phyloP scores from a whole-genome alignment of 2,888 invertebrate genomes.

The Lottia gigantea region DNA sequence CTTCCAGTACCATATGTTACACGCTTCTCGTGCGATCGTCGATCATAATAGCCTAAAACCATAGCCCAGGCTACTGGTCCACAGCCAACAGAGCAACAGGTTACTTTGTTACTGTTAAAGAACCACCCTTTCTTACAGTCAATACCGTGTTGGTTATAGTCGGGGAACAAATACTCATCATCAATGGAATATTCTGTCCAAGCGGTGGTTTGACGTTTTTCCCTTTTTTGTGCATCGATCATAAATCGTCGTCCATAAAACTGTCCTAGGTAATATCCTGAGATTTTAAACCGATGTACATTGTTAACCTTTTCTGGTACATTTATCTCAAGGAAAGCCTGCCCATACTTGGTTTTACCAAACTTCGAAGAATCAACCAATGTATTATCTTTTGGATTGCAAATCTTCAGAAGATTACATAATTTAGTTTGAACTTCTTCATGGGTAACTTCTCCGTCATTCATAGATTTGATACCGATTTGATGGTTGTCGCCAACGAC shows the following conservation, averaged over 20 bases:
- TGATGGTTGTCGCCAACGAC: neutral
- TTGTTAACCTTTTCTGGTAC: neutral
- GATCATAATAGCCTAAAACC: slow-evolving; percentile 27
- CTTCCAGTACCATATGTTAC: slow-evolving; percentile 8
- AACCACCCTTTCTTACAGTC: slow-evolving; percentile 3
- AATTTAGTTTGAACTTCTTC: neutral
- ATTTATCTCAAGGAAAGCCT: neutral
- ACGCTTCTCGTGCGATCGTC: slow-evolving; percentile 20
- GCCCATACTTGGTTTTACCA: neutral
- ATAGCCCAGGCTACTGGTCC: slow-evolving; percentile 31
- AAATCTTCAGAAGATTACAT: neutral
- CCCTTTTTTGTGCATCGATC: slow-evolving; percentile 12
- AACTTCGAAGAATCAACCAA: neutral
- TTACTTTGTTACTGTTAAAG: neutral
- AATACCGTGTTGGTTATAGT: slow-evolving; percentile 22
- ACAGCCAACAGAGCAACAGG: slow-evolving; percentile 21
- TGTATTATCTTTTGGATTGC: neutral
- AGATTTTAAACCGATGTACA: neutral
- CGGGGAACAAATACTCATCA: slow-evolving; percentile 23
- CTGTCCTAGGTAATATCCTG: neutral
- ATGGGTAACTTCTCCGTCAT: neutral
- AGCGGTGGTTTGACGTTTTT: slow-evolving; percentile 14
- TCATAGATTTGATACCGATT: neutral
- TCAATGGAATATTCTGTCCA: slow-evolving; percentile 16
- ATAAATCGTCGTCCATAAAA: neutral